Evolutionary conservation across 1,140 invertebrate species (phyloP), one percentile per base, ranked within the genome.

Genomic region (Papilio helenus): DNA sequence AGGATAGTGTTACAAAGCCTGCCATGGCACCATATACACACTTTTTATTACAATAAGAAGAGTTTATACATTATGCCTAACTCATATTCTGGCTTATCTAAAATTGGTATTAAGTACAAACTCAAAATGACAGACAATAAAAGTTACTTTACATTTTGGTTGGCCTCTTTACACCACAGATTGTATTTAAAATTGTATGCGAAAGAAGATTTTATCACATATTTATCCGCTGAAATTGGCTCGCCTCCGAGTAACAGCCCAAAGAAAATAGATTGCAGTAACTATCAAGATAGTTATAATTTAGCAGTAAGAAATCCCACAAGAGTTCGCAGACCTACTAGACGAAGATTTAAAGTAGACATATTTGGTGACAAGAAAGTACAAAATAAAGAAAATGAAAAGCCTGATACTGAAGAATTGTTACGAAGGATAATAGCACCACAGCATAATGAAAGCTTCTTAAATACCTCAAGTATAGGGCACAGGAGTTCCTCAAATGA

Each of bases 121-220:
- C 90, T 97, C 0, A 96, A 96, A 93, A 97, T 97, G 96, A 95
- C 96, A 83, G 95, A 96, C 80, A 96, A 96, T 88, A 97, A 97
- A 90, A 97, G 96, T 89, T 97, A 96, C 85, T 97, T 97, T 86
- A 96, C 96, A 79, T 97, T 97, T 90, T 96, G 96, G 87, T 89
- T 97, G 44, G 97, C 96, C 12, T 97, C 97, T 3, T 89, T 97
- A 29, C 97, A 97, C 88, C 97, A 97, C 89, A 96, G 97, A 86
- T 96, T 97, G 88, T 97, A 97, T 93, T 94, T 97, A 81, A 96
- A 96, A 87, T 90, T 97, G 39, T 96, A 96, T 84, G 96, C 96
- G 16, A 96, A 97, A 88, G 95, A 96, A 46, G 96, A 96, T 44
- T 97, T 96, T 58, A 94, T 97, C 46, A 96, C 96, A 86, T 95